Conservation (phyloP, 2,797 vertebrate species). For the Gastrophryne carolinensis region DNA sequence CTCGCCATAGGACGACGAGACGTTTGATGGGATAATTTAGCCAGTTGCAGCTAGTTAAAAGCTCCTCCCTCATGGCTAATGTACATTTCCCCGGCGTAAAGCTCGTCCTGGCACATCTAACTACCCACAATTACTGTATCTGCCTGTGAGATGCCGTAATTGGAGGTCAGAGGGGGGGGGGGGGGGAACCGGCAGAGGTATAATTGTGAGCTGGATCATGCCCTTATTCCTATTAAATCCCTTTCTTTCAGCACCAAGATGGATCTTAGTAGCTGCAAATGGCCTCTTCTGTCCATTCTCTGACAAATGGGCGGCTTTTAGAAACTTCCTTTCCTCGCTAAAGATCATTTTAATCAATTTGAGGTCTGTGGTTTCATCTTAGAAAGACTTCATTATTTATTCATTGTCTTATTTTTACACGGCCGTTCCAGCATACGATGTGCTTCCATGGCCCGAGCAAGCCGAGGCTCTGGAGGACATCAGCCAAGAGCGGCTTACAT, state of each 20-base stretch:
- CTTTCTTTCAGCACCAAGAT: slow-evolving; percentile 8
- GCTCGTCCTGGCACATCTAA: background rate
- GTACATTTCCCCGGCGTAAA: slow-evolving; percentile 13
- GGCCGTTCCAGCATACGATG: slow-evolving; percentile 22
- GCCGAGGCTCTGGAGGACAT: background rate
- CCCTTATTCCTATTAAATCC: slow-evolving; percentile 40
- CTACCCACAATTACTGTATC: slow-evolving; percentile 37
- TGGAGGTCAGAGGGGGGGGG: slow-evolving; percentile 19
- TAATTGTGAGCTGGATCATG: slow-evolving; percentile 34
- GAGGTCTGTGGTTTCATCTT: slow-evolving; percentile 53
- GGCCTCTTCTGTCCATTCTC: slow-evolving; percentile 30
- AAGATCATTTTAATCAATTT: slow-evolving; percentile 52
- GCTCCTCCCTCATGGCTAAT: slow-evolving; percentile 36
- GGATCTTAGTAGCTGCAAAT: slow-evolving; percentile 36
- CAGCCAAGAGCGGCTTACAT: background rate
- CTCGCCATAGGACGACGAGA: background rate
- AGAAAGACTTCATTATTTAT: slow-evolving; percentile 48
- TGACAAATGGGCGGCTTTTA: slow-evolving; percentile 50
- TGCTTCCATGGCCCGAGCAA: slow-evolving; percentile 13
- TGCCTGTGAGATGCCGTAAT: slow-evolving; percentile 2
- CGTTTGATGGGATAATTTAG: slow-evolving; percentile 28
- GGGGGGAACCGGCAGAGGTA: slow-evolving; percentile 5
- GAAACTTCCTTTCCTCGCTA: slow-evolving; percentile 43
- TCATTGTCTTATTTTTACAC: slow-evolving; percentile 52
- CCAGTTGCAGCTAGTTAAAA: slow-evolving; percentile 9